Base-by-base conservation (phyloP, 1,140 invertebrate species). In the Linepithema humile region DNA sequence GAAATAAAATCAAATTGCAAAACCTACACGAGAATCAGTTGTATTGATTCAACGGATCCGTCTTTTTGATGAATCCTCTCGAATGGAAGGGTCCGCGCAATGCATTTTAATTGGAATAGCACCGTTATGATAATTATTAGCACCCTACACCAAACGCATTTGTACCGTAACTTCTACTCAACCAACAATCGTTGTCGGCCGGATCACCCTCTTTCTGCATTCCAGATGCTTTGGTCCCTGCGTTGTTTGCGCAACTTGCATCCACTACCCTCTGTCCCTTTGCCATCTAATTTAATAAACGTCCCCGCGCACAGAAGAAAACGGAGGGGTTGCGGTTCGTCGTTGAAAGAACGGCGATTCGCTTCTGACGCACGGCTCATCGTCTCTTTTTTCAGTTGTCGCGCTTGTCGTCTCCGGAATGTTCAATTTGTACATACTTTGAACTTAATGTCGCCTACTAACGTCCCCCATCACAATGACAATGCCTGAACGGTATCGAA, bases 211-310 rank as follows among this genome's bases (percentile, higher is more conserved):
- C 48, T 59, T 65, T 59, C 29, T 69, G 65, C 88, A 85, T 78
- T 85, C 65, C 84, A 57, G 57, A 78, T 87, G 84, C 65, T 87
- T 82, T 23, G 26, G 23, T 17, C 40, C 35, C 10, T 53, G 53
- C 26, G 62, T 48, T 87, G 65, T 35, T 64, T 64, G 59, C 43
- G 64, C 45, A 80, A 64, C 40, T 86, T 20, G 72, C 59, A 60
- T 86, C 67, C 23, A 40, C 50, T 45, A 32, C 55, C 82, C 38
- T 65, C 62, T 55, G 43, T 67, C 75, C 88, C 85, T 73, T 85
- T 75, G 23, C 57, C 70, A 69, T 59, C 83, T 89, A 88, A 90
- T 89, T 89, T 88, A 89, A 90, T 89, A 89, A 77, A 85, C 60
- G 85, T 78, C 77, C 72, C 40, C 38, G 20, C 17, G 75, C 17